Evolutionary conservation across 2,888 invertebrate species (phyloP).

Genomic region (Pristionchus exspectatus): DNA sequence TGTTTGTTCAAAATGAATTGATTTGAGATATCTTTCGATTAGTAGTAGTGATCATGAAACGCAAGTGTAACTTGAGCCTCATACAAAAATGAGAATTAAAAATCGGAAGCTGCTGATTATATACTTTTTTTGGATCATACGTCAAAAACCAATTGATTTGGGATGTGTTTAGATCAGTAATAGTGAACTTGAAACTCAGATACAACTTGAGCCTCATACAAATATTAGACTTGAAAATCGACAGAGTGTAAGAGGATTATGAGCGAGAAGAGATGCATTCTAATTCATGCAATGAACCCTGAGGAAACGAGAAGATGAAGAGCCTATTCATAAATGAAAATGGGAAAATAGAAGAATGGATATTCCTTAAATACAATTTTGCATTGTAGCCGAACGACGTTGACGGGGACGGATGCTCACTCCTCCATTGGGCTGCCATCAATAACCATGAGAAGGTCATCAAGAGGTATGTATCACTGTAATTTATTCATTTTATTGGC

Average conservation of each 20-base stretch:
- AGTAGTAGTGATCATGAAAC: neutral
- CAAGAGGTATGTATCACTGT: neutral
- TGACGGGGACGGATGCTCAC: conserved; percentile 93
- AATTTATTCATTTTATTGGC: neutral
- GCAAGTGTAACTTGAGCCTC: neutral
- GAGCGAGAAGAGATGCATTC: neutral
- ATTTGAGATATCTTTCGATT: neutral
- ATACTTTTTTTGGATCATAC: neutral
- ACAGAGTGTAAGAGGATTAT: neutral
- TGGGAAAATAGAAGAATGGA: neutral
- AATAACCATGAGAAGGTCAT: conserved; percentile 86
- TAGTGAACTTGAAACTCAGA: neutral
- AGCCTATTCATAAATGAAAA: neutral
- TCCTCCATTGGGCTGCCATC: conserved; percentile 98
- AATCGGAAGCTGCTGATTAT: neutral
- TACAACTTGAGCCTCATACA: neutral
- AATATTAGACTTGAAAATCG: neutral
- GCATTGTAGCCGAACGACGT: conserved; percentile 52
- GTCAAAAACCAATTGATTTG: neutral
- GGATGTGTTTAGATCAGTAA: neutral
- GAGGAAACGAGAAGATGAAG: neutral
- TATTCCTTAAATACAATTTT: neutral
- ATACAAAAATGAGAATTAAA: neutral
- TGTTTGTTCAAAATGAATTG: too few relatives aligned
- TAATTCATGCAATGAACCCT: neutral